Percentiles rank a stretch among this genome's conserved stretches.
Conservation (phyloP, 2,888 invertebrate genomes). For the Tipula unca region DNA sequence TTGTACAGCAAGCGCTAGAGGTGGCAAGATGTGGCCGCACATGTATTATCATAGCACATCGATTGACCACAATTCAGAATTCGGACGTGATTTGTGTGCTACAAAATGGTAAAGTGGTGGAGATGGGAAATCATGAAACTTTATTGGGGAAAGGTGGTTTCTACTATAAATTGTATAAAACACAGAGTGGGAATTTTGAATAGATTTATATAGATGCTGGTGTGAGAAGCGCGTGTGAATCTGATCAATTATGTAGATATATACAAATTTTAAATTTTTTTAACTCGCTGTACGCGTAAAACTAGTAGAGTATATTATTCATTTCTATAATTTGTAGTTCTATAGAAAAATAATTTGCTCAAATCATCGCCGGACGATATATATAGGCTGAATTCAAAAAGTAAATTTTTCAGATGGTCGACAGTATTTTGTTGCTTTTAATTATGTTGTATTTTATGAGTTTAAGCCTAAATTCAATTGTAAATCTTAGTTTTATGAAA, state of each 20-base stretch:
- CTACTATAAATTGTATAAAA: conserved; percentile 57
- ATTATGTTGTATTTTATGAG: neutral
- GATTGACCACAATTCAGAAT: conserved; percentile 73
- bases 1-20: conserved; percentile 81
- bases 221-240: neutral
- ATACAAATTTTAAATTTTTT: neutral
- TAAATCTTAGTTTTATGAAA: neutral
- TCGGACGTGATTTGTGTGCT: conserved; percentile 81
- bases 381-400: too few species aligned
- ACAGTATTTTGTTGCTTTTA: neutral
- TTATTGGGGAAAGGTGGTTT: conserved; percentile 57
- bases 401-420: too few species aligned
- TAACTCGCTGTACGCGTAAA: neutral
- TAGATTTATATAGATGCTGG: neutral
- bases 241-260: neutral
- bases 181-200: conserved; percentile 41
- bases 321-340: neutral
- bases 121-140: conserved; percentile 68
- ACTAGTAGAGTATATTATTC: neutral
- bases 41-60: conserved; percentile 79
- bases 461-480: neutral
- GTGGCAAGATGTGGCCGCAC: conserved; percentile 72
- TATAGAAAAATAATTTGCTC: neutral
- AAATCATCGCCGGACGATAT: too few species aligned
- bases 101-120: conserved; percentile 64